Base-by-base conservation (phyloP, 2,797 vertebrate species). In the Diglossa cyanea region DNA sequence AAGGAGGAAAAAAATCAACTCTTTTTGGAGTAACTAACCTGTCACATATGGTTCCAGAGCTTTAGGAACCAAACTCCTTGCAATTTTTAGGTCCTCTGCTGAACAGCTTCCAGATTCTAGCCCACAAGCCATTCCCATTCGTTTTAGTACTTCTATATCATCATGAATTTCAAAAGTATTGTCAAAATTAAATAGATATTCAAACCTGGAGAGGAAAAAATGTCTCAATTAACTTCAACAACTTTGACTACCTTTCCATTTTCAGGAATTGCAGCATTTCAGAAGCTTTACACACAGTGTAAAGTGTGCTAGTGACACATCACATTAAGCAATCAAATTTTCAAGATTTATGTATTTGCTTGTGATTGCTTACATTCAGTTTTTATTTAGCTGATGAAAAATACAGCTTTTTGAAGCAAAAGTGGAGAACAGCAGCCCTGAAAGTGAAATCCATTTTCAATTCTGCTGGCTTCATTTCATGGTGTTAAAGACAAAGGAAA, bases 131-230 rank as follows among this genome's bases (percentile, higher is more conserved):
- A 99, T 99, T 93, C 99, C 99, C 99, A 99, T 99, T 67, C 99
- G 98, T 92, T 99, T 99, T 92, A 99, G 98, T 91, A 99, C 99
- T 98, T 99, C 99, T 15, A 99, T 99, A 97, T 99, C 99, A 58
- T 99, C 99, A 3, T 99, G 99, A 97, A 99, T 99, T 98, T 99
- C 99, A 97, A 99, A 99, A 96, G 99, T 99, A 97, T 99, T 99
- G 98, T 99, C 99, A 50, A 99, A 99, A 97, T 99, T 99, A 97
- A 99, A 99, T 96, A 99, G 98, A 97, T 99, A 99, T 96, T 99
- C 99, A 78, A 99, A 99, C 96, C 99, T 99, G 97, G 15, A 90
- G 66, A 73, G 30, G 42, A 45, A 85, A 75, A 57, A 55, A 80
- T 1, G 4, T 48, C 62, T 85, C 63, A 28, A 14, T 91, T 88